Evolutionary conservation across 2,113 vertebrate genomes (phyloP).

Genomic region (Nanorana parkeri): DNA sequence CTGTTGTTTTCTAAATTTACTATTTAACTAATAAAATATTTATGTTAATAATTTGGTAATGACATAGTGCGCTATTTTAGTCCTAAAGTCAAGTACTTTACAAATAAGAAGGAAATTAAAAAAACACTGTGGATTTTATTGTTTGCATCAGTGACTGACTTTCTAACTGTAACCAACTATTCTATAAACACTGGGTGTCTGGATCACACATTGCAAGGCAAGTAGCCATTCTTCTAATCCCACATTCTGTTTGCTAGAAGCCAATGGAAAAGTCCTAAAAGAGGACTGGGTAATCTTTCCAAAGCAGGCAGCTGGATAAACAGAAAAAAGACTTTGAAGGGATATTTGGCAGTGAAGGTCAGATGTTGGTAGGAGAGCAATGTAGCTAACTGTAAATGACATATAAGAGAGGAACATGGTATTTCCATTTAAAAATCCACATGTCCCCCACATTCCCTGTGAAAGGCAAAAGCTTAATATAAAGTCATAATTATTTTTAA

Average conservation of each 20-base stretch:
- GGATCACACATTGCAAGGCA: constrained; percentile 52
- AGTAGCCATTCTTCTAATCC: constrained; percentile 51
- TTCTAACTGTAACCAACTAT: constrained; percentile 16
- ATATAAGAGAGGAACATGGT: constrained; percentile 18
- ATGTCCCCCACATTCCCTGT: constrained; percentile 2
- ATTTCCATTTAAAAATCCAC: constrained; percentile 15
- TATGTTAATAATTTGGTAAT: background rate
- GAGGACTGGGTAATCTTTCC: constrained; percentile 6
- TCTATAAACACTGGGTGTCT: constrained; percentile 44
- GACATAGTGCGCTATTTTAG: constrained; percentile 8
- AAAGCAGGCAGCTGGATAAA: constrained; percentile 51
- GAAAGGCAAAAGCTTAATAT: background rate
- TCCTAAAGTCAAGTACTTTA: background rate
- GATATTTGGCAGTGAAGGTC: constrained; percentile 21
- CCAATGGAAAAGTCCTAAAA: constrained; percentile 54
- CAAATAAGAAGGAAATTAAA: constrained; percentile 19
- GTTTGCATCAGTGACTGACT: constrained; percentile 10
- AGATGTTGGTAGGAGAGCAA: constrained; percentile 27
- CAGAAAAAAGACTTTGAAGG: constrained; percentile 32
- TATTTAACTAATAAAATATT: background rate
- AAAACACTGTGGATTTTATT: constrained; percentile 20
- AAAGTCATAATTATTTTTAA: background rate
- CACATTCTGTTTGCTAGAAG: constrained; percentile 39
- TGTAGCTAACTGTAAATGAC: constrained; percentile 22
- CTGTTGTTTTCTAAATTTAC: too few relatives aligned